Percentiles rank a stretch among this genome's conserved stretches.
Conservation (phyloP, 1,140 invertebrate genomes). For the Tribolium castaneum region DNA sequence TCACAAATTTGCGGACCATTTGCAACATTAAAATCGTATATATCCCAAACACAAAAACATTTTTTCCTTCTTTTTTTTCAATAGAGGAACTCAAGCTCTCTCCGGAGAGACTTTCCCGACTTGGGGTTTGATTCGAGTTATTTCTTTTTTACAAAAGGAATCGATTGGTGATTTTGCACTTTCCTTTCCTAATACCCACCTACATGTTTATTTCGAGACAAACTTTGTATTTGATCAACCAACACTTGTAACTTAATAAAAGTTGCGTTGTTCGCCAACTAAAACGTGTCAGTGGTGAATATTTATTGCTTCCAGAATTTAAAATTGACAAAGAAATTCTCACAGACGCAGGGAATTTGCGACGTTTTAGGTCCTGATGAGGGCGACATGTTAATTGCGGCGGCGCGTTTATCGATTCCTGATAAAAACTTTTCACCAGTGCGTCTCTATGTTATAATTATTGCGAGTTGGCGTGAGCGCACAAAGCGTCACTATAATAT, state of each 20-base stretch:
- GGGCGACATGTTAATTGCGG: not conserved
- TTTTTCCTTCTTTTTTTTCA: conserved; percentile 33
- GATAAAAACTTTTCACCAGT: not conserved
- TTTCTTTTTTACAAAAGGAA: conserved; percentile 36
- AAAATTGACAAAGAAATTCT: not conserved
- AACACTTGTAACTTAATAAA: conserved; percentile 10
- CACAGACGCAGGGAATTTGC: not conserved
- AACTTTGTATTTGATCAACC: conserved; percentile 27
- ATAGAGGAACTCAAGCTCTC: conserved; percentile 32
- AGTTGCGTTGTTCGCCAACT: not conserved
- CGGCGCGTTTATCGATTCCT: not conserved
- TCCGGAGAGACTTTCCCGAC: conserved; percentile 37
- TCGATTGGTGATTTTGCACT: conserved; percentile 36
- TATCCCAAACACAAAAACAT: not conserved
- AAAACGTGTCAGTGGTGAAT: not conserved
- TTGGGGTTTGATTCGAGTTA: conserved; percentile 27
- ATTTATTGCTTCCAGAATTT: not conserved
- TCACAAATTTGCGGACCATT: conserved; percentile 38
- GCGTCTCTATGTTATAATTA: not conserved
- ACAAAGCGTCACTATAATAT: not conserved
- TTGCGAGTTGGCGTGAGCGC: not conserved
- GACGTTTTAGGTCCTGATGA: not conserved
- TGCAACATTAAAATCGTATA: conserved; percentile 28
- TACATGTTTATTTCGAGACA: conserved; percentile 26
- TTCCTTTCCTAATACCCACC: conserved; percentile 31